A percentile compares a stretch with the other conserved stretches of the same genome.
Evolutionary conservation across 2,797 vertebrate genomes (phyloP).

Genomic region (Gallinago stenura): DNA sequence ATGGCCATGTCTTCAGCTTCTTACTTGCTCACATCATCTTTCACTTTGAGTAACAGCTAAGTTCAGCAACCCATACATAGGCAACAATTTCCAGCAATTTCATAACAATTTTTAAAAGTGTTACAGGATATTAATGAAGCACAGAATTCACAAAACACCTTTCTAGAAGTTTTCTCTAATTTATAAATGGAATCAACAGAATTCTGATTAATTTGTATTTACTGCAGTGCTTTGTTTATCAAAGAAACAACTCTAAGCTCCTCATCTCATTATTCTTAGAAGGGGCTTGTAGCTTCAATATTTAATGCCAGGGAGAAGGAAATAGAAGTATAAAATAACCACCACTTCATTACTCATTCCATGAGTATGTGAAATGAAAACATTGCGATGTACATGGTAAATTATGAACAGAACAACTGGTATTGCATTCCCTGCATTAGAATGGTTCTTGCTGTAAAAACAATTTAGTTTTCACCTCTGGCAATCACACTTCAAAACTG

Average conservation of each 20-base stretch:
- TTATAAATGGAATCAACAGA: background rate
- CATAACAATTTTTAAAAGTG: background rate
- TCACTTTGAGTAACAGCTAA: background rate
- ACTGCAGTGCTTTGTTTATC: background rate
- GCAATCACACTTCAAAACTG: background rate
- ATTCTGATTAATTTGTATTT: background rate
- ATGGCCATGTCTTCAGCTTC: background rate
- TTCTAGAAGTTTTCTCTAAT: background rate
- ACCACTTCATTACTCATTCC: constrained; percentile 31
- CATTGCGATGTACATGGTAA: background rate
- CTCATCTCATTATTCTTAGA: constrained; percentile 2
- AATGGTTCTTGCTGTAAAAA: background rate
- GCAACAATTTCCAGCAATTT: background rate
- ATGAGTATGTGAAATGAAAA: constrained; percentile 1
- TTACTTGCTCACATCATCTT: background rate
- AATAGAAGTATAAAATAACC: constrained; percentile 11
- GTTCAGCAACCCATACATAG: background rate
- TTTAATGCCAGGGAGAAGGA: constrained; percentile 23
- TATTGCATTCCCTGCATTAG: background rate
- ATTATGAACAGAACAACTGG: background rate
- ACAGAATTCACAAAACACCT: background rate
- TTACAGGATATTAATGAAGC: background rate
- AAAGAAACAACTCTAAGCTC: background rate
- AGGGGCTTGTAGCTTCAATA: constrained; percentile 38
- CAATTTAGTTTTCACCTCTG: background rate